Evolutionary conservation across 2,888 invertebrate genomes (phyloP), one percentile per base, ranked within the genome.

Genomic region (Folsomia manolachei): DNA sequence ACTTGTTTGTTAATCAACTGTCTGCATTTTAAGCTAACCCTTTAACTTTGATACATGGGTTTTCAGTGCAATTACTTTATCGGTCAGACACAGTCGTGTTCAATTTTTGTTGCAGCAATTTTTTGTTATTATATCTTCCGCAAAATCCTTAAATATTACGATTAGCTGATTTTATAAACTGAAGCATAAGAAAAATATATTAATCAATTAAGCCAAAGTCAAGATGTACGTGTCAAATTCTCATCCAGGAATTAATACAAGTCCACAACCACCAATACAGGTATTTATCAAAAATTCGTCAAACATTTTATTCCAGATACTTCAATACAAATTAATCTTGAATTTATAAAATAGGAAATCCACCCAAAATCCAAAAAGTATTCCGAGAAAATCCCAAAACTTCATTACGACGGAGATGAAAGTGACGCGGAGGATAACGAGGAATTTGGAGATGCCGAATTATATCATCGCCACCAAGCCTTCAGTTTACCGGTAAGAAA

Each of bases 381-480:
- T 19, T 19, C 56, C 19, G 7, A 56, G 4, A 56, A 56, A 56
- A 56, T 7, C 19, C 7, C 56, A 7, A 56, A 56, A 56, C n/a
- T 56, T 14, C 56, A 56, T 56, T 56, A 56, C n/a, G 56, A 56
- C 56, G 56, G 56, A 14, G 39, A 39, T 39, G 39, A 39, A 39
- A 63, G n/a, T 27, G 64, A 64, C 39, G 69, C 63, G 24, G 63
- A 70, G 24, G 63, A 63, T 4, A 39, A 21, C 21, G 56, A 56
- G 11, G 7, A 7, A n/a, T 56, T 56, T n/a, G 56, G 56, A 21
- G 19, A 56, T 14, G 56, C 7, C 18, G 56, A 56, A 51, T 27
- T 61, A 23, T 1, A 25, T 51, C 56, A 56, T 7, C 19, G 21
- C n/a, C 56, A 14, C 11, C 4, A 56, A 56, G 56, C n/a, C 56